These are phyloP conservation scores for Apotomis capreana DNA, from an alignment of 2,888 invertebrate species.

Conservation along the genomic window DNA sequence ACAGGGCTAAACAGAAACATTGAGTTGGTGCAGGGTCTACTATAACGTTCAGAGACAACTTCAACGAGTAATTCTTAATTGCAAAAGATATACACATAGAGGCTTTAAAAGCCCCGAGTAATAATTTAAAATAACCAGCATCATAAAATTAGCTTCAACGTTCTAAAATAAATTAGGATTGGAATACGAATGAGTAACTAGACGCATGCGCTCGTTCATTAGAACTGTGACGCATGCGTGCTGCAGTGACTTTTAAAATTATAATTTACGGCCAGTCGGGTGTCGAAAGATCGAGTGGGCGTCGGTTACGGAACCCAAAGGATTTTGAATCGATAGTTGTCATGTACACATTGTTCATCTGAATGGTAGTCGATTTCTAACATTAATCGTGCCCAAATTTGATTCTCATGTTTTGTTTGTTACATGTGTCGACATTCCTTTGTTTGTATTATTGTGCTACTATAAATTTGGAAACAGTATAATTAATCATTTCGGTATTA, in stretches of 20 bases:
- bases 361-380: constrained; percentile 33
- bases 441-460: constrained; percentile 10
- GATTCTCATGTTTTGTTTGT: constrained; percentile 32
- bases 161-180: constrained; percentile 38
- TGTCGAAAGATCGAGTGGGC: constrained; percentile 80
- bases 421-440: constrained; percentile 33
- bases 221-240: constrained; percentile 53
- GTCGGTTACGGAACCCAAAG: constrained; percentile 44
- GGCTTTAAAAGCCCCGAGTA: neutral
- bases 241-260: constrained; percentile 73
- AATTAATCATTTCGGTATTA: too few species aligned
- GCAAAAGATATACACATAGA: too few species aligned
- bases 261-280: constrained; percentile 78
- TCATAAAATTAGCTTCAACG: constrained; percentile 30
- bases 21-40: too few species aligned
- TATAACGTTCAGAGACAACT: too few species aligned
- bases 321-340: constrained; percentile 39
- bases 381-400: constrained; percentile 31
- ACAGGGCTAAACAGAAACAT: too few species aligned
- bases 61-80: too few species aligned
- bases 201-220: constrained; percentile 55
- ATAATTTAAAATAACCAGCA: constrained; percentile 21
- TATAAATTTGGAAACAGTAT: neutral
- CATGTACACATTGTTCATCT: constrained; percentile 41
- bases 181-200: constrained; percentile 35